Base-by-base conservation (phyloP, 2,888 invertebrate species). In the Melieria crassipennis region DNA sequence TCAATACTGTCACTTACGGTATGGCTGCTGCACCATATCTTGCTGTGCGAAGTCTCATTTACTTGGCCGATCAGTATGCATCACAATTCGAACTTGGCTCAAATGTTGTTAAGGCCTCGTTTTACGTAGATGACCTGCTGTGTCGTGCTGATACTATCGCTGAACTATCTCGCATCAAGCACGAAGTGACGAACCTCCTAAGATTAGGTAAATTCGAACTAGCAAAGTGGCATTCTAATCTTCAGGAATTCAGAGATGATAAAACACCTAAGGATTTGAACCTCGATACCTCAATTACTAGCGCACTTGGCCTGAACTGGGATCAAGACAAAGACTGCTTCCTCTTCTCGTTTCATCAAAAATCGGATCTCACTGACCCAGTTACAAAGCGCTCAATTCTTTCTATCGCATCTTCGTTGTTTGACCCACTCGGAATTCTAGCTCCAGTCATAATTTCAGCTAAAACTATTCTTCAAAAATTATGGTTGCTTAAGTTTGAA, bases 91-190 rank as follows among this genome's bases (percentile, higher is more conserved):
- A 60, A 65, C 11, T 75, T 65, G 74, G 74, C n/a, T 13, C 71
- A n/a, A 65, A 50, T 5, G 58, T 65, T 1, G 47, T 65, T 5
- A 65, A 65, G 30, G 16, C 65, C 10, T 57, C 52, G 9, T 64
- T 64, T 10, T 73, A 77, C 50, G 73, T 75, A 4, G 77, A 75
- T 11, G 77, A 76, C 55, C 11, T 77, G 52, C 50, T 76, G 7
- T 70, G 71, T 69, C 45, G 75, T 13, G 74, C 76, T 30, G 61
- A 71, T 52, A 65, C 55, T 30, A 65, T 71, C 13, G 55, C 61
- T 9, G 65, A 57, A 30, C 58, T 75, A 42, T 6, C 9, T 4
- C 43, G 42, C 7, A 55, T 75, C 9, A 69, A 71, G 61, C 9
- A 70, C 3, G 68, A 69, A 43, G 64, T 70, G 11, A 71, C 64